Evolutionary conservation across 2,113 vertebrate species (phyloP).

Genomic region (Butastur rufipennis): DNA sequence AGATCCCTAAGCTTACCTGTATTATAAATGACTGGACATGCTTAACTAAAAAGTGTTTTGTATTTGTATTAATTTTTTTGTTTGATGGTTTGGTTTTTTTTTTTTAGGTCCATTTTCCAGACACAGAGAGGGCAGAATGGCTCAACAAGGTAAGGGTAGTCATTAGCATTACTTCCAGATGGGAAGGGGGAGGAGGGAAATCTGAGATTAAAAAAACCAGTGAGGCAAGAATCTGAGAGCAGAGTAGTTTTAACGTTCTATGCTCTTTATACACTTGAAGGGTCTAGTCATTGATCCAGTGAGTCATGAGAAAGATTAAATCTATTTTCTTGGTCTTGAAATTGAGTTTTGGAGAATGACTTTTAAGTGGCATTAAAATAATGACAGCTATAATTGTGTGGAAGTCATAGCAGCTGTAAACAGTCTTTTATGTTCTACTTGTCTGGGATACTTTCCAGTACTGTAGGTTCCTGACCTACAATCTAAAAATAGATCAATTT

Average conservation of each 20-base stretch:
- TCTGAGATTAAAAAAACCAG: not conserved
- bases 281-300: not conserved
- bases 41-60: not conserved
- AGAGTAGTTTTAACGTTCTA: not conserved
- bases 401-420: conserved; percentile 12
- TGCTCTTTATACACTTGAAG: not conserved
- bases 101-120: conserved; percentile 92
- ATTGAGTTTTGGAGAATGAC: not conserved
- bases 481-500: conserved; percentile 10
- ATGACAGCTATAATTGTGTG: not conserved
- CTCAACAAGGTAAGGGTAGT: conserved; percentile 89
- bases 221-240: not conserved
- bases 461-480: not conserved
- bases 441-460: conserved; percentile 29
- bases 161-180: not conserved
- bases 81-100: not conserved
- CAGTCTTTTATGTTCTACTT: not conserved
- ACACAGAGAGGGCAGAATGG: conserved; percentile 96
- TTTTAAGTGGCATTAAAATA: not conserved
- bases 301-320: not conserved
- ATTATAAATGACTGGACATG: not conserved
- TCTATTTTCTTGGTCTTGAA: not conserved
- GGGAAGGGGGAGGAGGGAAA: not conserved
- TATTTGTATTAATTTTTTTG: not conserved
- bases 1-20: not conserved